A percentile compares a stretch with the other conserved stretches of the same genome.
Conservation (phyloP, 2,888 invertebrate genomes). For the Allolobophora icterica region DNA sequence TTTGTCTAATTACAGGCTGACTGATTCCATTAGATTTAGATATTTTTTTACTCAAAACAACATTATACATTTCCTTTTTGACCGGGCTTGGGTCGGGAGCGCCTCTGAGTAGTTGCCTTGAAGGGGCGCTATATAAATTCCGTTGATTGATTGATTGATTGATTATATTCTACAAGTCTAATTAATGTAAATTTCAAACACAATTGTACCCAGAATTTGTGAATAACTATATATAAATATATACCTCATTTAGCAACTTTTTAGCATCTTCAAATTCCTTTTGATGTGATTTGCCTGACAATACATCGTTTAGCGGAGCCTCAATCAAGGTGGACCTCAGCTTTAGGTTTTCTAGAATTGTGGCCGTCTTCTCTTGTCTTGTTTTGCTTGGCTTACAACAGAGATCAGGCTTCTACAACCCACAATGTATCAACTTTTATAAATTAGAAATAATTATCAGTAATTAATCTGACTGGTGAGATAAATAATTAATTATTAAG, state of each 20-base stretch:
- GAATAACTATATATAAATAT: not conserved
- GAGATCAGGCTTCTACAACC: slow-evolving; percentile 8
- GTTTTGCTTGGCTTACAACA: slow-evolving; percentile 17
- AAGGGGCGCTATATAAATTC: no score
- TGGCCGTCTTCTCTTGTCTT: not conserved
- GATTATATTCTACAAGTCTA: not conserved
- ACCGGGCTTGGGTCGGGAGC: no score
- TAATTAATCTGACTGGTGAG: not conserved
- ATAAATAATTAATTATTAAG: no score
- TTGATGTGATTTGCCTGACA: not conserved
- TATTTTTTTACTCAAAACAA: no score
- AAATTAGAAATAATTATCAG: not conserved
- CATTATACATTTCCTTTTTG: no score
- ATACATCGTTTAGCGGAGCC: not conserved
- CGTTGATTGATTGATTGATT: no score
- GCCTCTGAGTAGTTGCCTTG: no score
- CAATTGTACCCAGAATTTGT: no score
- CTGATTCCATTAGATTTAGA: no score
- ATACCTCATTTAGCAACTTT: slow-evolving; percentile 9
- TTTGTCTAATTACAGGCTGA: no score
- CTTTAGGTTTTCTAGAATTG: slow-evolving; percentile 17
- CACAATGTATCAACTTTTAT: not conserved
- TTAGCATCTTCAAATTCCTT: slow-evolving; percentile 11
- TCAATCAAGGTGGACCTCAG: slow-evolving; percentile 10
- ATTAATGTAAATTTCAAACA: not conserved